Conservation (phyloP, 1,140 invertebrate species). For the Aphaenogaster ashmeadi region DNA sequence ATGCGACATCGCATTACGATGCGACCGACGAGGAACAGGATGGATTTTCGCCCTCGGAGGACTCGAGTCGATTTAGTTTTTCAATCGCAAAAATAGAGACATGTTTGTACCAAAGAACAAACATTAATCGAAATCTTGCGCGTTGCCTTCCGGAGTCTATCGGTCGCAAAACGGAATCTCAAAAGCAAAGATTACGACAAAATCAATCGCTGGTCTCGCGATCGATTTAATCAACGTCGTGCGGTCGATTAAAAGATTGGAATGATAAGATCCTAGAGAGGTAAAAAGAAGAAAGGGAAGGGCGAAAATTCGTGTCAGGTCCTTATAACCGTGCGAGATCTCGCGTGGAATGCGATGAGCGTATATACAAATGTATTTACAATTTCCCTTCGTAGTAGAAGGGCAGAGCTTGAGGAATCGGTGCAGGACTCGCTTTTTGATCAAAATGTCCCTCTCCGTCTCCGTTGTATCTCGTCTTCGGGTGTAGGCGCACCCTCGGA, state of each 20-base stretch:
- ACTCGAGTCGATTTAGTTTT: neutral
- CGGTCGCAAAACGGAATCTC: neutral
- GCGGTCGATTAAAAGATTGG: constrained; percentile 9
- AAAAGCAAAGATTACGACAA: neutral
- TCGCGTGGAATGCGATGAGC: constrained; percentile 83
- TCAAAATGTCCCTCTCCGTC: constrained; percentile 28
- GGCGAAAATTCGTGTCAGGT: constrained; percentile 5
- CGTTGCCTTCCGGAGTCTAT: neutral
- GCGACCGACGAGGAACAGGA: neutral
- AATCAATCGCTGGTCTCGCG: constrained; percentile 12
- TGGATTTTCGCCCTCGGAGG: neutral
- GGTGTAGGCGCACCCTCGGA: neutral
- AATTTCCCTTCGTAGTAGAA: constrained; percentile 61
- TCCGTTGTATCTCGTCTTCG: neutral
- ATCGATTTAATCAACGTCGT: constrained; percentile 10
- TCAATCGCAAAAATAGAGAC: neutral
- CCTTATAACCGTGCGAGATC: constrained; percentile 69
- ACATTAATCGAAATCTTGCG: neutral
- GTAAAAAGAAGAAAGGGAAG: neutral
- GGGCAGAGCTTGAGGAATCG: constrained; percentile 14
- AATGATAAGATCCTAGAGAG: constrained; percentile 35
- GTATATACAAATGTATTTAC: constrained; percentile 85
- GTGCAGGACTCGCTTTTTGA: neutral
- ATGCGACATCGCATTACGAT: neutral
- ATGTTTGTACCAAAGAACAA: neutral